These are phyloP conservation scores for Galerucella pusilla DNA, from an alignment of 2,888 invertebrate genomes.

Conservation along the genomic window DNA sequence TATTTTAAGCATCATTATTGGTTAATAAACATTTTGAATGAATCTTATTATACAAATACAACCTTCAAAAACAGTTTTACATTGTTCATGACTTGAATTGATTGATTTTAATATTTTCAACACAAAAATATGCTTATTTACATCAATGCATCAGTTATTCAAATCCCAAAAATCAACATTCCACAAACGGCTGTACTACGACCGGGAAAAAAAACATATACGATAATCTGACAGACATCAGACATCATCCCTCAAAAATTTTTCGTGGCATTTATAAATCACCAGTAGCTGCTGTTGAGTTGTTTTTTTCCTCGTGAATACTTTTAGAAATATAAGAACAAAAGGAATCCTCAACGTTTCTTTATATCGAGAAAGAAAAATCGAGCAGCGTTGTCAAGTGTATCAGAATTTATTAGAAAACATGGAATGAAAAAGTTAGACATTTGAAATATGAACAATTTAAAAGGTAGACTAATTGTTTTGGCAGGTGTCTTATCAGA, in stretches of 20 bases:
- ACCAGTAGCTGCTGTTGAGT: constrained; percentile 49
- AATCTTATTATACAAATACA: not conserved
- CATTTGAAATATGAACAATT: no score
- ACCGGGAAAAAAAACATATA: constrained; percentile 18
- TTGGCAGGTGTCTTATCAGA: no score
- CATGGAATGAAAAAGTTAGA: not conserved
- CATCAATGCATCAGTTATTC: not conserved
- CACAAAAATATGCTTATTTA: not conserved
- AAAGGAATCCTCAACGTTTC: constrained; percentile 43
- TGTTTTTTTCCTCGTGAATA: constrained; percentile 41
- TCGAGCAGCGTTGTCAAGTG: not conserved
- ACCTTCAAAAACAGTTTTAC: not conserved
- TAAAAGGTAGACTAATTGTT: no score
- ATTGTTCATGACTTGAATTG: not conserved
- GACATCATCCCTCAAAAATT: constrained; percentile 41
- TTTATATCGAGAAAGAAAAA: constrained; percentile 21
- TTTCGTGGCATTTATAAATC: constrained; percentile 48
- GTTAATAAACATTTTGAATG: no score
- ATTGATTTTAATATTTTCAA: no score
- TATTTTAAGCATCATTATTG: no score
- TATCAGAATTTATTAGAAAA: not conserved
- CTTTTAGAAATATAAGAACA: constrained; percentile 35
- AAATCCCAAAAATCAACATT: constrained; percentile 19
- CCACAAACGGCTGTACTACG: constrained; percentile 22
- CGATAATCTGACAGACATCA: constrained; percentile 43